Base-by-base conservation (phyloP, 2,113 vertebrate species). In the Aspiorhynchus laticeps region DNA sequence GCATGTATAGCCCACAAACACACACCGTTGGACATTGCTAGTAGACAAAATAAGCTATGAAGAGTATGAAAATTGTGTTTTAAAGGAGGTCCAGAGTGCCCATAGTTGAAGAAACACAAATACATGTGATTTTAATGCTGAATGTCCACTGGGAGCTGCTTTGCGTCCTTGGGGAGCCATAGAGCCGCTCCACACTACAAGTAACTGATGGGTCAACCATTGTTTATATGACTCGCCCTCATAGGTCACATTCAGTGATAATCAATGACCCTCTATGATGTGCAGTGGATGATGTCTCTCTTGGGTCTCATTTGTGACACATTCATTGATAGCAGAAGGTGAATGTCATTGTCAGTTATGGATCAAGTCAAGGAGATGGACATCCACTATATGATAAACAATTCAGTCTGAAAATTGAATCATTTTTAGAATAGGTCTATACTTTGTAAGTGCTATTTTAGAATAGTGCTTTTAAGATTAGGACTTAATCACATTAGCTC, bases 121-220 rank as follows among this genome's bases (percentile, higher is more conserved):
- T 38, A 19, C 19, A 31, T 56, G 28, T 12, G 1, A 51, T 31
- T 48, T 78, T 51, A 79, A 56, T 43, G 59, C 56, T 81, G 59
- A 63, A 53, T 31, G 75, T 63, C 56, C 80, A 10, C 56, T 63
- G 38, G 36, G 80, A 65, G 12, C n/a, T 4, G 1, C 46, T 17
- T 71, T 3, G 19, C 0, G 17, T 83, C 80, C 80, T 71, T 36
- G 8, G 80, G 80, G 80, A 83, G 6, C 7, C 38, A 38, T 82
- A 65, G 38, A 28, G 59, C n/a, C 15, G n/a, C 51, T 19, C 24
- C 36, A 41, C 48, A 56, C 53, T 41, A 17, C 24, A 38, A 28
- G 84, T 63, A 26, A 76, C 24, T 12, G 26, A 77, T 31, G 73
- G 84, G 71, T 85, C 71, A 31, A 65, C 38, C 56, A 65, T 51